Base-by-base conservation (phyloP, 2,888 invertebrate species). In the Cartodere bifasciata region DNA sequence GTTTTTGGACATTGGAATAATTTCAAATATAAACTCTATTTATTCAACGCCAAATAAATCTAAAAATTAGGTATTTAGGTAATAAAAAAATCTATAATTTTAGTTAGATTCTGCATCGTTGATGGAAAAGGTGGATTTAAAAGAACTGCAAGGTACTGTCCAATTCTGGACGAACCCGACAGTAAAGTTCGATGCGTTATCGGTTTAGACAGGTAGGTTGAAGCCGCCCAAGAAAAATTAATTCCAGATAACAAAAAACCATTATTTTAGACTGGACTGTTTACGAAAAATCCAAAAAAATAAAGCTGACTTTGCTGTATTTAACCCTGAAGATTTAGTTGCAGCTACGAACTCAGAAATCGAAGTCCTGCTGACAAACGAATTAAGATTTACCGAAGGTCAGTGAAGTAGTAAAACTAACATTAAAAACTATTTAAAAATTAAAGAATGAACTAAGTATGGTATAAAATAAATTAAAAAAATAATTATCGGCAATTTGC, bases 281-380 rank as follows among this genome's bases (percentile, higher is more conserved):
- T 68, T 91, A 36, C 67, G 81, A 4, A 70, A 75, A 42, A 77
- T 92, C 44, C 68, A 74, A 32, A 74, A 75, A 46, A 79, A 80
- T 2, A 70, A 75, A 1, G 90, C 82, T 1, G 90, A 92, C 57
- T 79, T 91, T 48, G 78, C 85, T 0, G 76, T 84, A 7, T 72
- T 87, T 47, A 78, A 79, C 30, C 78, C 90, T 0, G 88, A 90
- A 51, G 88, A 90, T 56, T 68, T 90, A 45, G 68, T 88, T 4
- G 75, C 79, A 0, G 74, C 78, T 0, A 66, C 70, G 31, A 79
- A 78, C 68, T 70, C 73, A 1, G 62, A 69, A 32, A 63, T 73
- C 0, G 73, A 78, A 37, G 67, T 83, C 20, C 58, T 82, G 28
- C 70, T 83, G 34, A 77, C 80, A 3, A 75, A 75, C 42, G 79